A percentile compares a stretch with the other conserved stretches of the same genome.
Conservation (phyloP, 2,113 vertebrate species). For the Oenanthe oenanthe region DNA sequence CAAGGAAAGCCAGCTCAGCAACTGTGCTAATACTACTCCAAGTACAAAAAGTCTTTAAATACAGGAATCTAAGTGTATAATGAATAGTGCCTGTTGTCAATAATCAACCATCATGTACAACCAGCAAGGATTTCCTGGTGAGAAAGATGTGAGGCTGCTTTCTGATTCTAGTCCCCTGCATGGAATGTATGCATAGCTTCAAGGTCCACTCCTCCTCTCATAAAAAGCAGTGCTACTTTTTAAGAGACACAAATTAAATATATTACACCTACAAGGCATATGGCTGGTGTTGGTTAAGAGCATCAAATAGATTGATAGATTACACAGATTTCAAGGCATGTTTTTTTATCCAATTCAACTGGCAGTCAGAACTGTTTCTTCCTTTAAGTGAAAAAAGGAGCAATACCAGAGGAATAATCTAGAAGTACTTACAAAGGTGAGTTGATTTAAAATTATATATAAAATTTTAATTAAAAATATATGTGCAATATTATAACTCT, state of each 20-base stretch:
- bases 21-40: neutral
- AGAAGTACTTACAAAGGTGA: neutral
- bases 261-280: neutral
- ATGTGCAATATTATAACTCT: neutral
- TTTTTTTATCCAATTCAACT: neutral
- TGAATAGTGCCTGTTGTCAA: neutral
- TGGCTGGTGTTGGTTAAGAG: neutral
- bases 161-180: neutral
- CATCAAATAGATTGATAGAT: neutral
- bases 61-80: neutral
- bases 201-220: neutral
- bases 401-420: neutral
- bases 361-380: rapidly evolving
- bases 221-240: neutral
- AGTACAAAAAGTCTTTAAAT: neutral
- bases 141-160: slow-evolving; percentile 14
- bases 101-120: slow-evolving; percentile 27
- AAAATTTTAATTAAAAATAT: neutral
- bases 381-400: neutral
- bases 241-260: slow-evolving; percentile 27
- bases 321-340: neutral
- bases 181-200: neutral
- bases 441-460: neutral
- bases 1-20: neutral
- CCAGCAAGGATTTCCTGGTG: neutral